phyloP scores from a whole-genome alignment of 1,140 invertebrate genomes.

The Phthorimaea operculella region DNA sequence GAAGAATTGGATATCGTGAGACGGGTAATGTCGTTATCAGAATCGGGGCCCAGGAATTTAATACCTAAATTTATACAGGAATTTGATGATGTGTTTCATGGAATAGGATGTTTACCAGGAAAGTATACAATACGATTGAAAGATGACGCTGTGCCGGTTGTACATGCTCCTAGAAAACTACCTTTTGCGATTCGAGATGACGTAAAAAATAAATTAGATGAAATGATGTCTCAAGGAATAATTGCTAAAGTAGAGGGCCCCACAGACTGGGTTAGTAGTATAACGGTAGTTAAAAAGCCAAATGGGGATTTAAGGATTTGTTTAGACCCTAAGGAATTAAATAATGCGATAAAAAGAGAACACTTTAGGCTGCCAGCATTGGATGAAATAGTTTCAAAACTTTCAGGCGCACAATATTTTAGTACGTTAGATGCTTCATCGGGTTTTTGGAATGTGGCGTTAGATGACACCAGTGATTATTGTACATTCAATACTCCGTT shows the following conservation, averaged over 20 bases:
- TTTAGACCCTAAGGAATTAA: slow-evolving; percentile 62
- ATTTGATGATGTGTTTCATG: slow-evolving; percentile 1
- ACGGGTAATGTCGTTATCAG: not conserved
- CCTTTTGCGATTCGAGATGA: slow-evolving; percentile 1
- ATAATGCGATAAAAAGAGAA: slow-evolving; percentile 49
- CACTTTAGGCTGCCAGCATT: slow-evolving; percentile 41
- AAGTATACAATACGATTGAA: slow-evolving; percentile 5
- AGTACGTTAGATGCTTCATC: slow-evolving; percentile 1
- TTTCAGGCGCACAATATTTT: not conserved
- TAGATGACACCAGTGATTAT: slow-evolving; percentile 29
- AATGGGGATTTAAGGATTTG: slow-evolving; percentile 58
- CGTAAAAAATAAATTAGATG: slow-evolving; percentile 3
- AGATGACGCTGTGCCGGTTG: not conserved
- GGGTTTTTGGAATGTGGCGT: slow-evolving; percentile 22
- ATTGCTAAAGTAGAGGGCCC: slow-evolving; percentile 21
- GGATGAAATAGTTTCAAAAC: slow-evolving; percentile 34
- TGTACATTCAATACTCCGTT: slow-evolving; percentile 52
- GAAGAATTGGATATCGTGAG: not conserved
- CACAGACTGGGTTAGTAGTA: slow-evolving; percentile 60
- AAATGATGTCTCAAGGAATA: slow-evolving; percentile 5
- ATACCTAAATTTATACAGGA: not conserved
- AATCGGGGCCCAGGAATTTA: not conserved
- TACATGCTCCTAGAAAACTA: slow-evolving; percentile 7
- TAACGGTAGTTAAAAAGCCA: slow-evolving; percentile 55
- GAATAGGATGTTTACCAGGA: slow-evolving; percentile 7